These are phyloP conservation scores for Trachops cirrhosus DNA, from an alignment of 2,797 vertebrate species.

Conservation along the genomic window DNA sequence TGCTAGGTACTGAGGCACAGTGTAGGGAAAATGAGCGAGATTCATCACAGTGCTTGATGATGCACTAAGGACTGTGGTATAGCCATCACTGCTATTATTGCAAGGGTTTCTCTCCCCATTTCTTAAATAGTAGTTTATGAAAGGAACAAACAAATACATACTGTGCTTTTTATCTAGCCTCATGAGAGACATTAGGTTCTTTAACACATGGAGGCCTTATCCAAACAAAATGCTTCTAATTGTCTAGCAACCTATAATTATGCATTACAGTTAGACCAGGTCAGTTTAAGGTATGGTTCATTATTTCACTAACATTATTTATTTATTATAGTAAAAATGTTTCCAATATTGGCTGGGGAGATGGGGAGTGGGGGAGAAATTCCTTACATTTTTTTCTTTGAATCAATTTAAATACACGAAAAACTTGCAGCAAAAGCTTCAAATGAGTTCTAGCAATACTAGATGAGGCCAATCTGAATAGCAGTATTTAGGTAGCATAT, in stretches of 20 bases:
- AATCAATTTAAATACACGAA: constrained; percentile 44
- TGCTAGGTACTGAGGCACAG: background rate
- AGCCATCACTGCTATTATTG: background rate
- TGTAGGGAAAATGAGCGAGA: background rate
- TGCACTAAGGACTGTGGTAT: background rate
- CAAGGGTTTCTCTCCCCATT: background rate
- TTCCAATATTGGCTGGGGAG: background rate
- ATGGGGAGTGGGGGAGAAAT: background rate
- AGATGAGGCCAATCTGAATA: constrained; percentile 68
- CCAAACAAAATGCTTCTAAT: constrained; percentile 61
- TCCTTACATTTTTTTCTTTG: constrained; percentile 40
- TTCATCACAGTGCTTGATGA: background rate
- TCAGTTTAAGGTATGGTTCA: background rate
- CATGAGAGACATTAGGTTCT: background rate
- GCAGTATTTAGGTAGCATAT: constrained; percentile 63
- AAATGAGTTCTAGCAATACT: constrained; percentile 54
- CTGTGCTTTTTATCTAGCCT: background rate
- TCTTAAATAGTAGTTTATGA: constrained; percentile 4
- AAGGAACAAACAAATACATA: background rate
- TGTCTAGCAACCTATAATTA: constrained; percentile 57
- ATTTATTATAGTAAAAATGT: background rate
- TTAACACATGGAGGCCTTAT: background rate
- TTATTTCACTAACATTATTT: constrained; percentile 28
- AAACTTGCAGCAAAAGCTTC: background rate
- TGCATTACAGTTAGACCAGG: background rate